A percentile compares a stretch with the other conserved stretches of the same genome.
Evolutionary conservation across 2,113 vertebrate species (phyloP).

Genomic region (Dicaeum eximium): DNA sequence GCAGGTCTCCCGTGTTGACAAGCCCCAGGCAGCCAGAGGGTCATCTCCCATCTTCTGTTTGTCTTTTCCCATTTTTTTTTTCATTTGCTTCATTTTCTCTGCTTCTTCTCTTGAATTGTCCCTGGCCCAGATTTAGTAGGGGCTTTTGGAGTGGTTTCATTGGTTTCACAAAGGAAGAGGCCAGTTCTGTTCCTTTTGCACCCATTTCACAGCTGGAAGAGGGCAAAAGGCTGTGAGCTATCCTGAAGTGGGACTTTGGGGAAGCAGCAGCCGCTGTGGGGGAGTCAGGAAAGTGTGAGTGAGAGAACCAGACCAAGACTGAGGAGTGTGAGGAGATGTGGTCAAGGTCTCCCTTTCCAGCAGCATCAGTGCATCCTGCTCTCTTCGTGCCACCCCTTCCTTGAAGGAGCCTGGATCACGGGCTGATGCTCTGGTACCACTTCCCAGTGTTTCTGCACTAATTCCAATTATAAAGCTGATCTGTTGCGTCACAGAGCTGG

Average conservation of each 20-base stretch:
- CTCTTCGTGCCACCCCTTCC: accelerated
- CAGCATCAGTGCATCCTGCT: background rate
- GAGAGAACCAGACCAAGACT: background rate
- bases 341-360: background rate
- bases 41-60: background rate
- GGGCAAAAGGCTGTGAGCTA: background rate
- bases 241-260: background rate
- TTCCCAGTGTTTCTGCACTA: background rate
- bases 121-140: background rate
- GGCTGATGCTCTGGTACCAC: background rate
- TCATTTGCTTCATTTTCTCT: background rate
- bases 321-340: background rate
- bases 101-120: background rate
- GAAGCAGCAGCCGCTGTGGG: background rate
- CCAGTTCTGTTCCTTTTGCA: background rate
- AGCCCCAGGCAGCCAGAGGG: background rate
- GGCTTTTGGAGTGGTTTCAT: background rate
- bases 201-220: background rate
- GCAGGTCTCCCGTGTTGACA: background rate
- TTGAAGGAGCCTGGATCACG: background rate
- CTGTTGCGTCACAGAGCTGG: background rate
- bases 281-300: background rate
- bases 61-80: background rate
- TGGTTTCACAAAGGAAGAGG: background rate
- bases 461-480: background rate